Base-by-base conservation (phyloP, 2,113 vertebrate genomes). In the Pelobates fuscus region DNA sequence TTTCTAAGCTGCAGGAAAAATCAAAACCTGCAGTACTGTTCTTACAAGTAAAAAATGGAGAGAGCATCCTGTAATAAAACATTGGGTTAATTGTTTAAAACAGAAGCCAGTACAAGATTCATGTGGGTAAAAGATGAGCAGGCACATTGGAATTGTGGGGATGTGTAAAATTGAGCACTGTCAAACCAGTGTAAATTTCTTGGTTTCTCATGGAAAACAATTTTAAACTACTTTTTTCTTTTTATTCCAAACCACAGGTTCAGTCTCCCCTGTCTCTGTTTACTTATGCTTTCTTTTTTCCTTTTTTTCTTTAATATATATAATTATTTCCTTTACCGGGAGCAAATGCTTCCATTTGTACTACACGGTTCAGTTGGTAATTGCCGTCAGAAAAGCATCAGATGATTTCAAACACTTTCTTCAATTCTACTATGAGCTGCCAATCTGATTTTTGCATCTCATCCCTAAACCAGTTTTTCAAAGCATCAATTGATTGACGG, bases 401-500 rank as follows among this genome's bases (percentile, higher is more conserved):
- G 91, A 99, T 98, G 88, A 99, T 99, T 86, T 98, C 95, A 82
- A 99, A 99, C 65, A 95, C 96, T 84, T 97, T 99, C 92, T 99
- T 99, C 84, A 99, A 92, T 84, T 99, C 97, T 89, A 99, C 93
- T 84, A 98, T 98, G 80, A 99, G 95, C 89, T 99, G 97, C 97
- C 97, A 99, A 80, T 99, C 97, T 6, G 92, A 87, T 80, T 98
- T 99, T 89, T 92, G 90, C 97, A 99, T 99, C 80, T 99, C 96
- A 6, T 99, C 97, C 84, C 97, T 89, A 91, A 99, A 99, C 97
- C 97, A 99, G 91, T 97, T 95, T 87, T 99, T 99, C 83, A 99
- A 90, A 1, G 96, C 96, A 21, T 99, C 97, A 2, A 99, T 99
- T 82, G 97, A 99, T 67, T 94, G 94, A 59, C 96, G 91, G 0